Conservation (phyloP, 2,113 vertebrate genomes). For the Empidonax traillii region DNA sequence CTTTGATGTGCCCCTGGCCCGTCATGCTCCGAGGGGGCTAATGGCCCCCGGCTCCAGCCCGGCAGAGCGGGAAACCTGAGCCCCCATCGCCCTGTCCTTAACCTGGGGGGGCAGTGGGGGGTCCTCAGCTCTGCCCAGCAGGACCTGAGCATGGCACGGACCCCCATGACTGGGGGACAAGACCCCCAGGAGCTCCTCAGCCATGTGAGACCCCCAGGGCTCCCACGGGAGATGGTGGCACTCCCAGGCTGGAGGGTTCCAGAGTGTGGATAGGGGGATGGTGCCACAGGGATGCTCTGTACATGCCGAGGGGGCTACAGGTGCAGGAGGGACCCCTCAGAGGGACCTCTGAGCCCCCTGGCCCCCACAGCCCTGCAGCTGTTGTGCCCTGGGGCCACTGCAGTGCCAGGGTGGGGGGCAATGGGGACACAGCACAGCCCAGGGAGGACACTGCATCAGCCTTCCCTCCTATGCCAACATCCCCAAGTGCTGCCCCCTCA, state of each 20-base stretch:
- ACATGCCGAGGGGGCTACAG: neutral
- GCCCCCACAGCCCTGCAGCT: neutral
- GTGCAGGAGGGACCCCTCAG: neutral
- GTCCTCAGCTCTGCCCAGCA: neutral
- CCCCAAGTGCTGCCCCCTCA: neutral
- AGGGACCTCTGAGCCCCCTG: neutral
- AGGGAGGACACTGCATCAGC: neutral
- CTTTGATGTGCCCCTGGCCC: neutral
- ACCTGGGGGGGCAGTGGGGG: neutral
- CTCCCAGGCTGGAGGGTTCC: neutral
- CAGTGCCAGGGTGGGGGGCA: neutral
- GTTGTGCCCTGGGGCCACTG: neutral
- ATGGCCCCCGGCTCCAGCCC: slow-evolving; percentile 1
- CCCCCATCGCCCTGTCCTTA: neutral
- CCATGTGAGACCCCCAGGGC: neutral
- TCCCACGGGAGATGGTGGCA: neutral
- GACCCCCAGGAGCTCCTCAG: too few relatives aligned
- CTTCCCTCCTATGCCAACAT: neutral
- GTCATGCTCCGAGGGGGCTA: slow-evolving; percentile 9
- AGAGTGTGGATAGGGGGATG: neutral
- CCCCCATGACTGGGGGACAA: rapidly evolving
- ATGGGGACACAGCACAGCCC: neutral
- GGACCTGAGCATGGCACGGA: neutral
- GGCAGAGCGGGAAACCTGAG: slow-evolving; percentile 2
- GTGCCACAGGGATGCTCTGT: neutral